Evolutionary conservation across 2,113 vertebrate genomes (phyloP).

Genomic region (Talpa occidentalis): DNA sequence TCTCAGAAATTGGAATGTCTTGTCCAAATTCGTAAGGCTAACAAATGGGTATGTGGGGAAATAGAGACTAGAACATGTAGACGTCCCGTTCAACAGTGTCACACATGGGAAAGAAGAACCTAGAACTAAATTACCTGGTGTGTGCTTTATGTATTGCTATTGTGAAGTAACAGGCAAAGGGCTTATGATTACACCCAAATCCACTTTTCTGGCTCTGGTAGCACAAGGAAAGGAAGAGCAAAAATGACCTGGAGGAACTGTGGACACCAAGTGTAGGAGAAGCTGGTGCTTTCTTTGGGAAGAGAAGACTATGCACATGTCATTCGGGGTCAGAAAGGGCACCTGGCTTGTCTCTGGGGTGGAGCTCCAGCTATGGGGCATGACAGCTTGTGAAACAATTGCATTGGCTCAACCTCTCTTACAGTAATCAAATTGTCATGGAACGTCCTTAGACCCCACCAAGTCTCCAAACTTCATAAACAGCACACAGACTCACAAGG

Average conservation of each 20-base stretch:
- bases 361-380: neutral
- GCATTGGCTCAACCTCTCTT: neutral
- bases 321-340: neutral
- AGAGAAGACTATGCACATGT: neutral
- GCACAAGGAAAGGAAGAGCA: too few species aligned
- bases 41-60: neutral
- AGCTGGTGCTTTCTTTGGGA: neutral
- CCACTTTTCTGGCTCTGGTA: too few species aligned
- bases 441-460: neutral
- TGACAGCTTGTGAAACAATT: neutral
- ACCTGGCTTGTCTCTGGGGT: neutral
- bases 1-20: neutral
- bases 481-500: neutral
- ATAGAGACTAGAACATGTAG: neutral
- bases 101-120: neutral
- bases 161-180: neutral
- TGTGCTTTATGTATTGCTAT: neutral
- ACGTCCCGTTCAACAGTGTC: accelerated
- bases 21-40: neutral
- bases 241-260: accelerated
- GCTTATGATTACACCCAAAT: accelerated
- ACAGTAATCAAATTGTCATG: neutral
- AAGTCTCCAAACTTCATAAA: neutral
- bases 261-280: too few species aligned
- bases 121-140: neutral